A percentile compares a stretch with the other conserved stretches of the same genome.
Evolutionary conservation across 2,113 vertebrate genomes (phyloP).

Genomic region (Hoplias malabaricus): DNA sequence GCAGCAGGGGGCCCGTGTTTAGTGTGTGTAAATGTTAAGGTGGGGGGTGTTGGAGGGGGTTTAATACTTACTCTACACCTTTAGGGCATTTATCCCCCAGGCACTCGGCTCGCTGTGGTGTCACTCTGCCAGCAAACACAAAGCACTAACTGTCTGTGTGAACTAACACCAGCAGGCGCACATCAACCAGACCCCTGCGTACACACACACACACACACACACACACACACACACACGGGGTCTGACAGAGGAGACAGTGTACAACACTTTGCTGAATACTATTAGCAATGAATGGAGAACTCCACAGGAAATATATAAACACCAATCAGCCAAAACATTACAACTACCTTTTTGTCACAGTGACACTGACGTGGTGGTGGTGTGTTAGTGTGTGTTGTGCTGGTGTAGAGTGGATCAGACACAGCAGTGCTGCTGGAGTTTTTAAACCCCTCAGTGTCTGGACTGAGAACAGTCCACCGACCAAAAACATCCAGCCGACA

Average conservation of each 20-base stretch:
- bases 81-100: slow-evolving; percentile 52
- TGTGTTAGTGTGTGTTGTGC: too few species aligned
- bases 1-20: slow-evolving; percentile 12
- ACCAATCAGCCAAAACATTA: too few species aligned
- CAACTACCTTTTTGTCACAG: too few species aligned
- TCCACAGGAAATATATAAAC: too few species aligned
- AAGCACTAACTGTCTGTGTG: slow-evolving; percentile 26
- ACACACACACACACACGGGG: not conserved
- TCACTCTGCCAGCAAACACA: slow-evolving; percentile 40
- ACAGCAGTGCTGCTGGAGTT: too few species aligned
- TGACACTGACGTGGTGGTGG: too few species aligned
- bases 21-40: slow-evolving; percentile 38
- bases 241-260: not conserved
- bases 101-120: slow-evolving; percentile 38
- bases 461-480: too few species aligned
- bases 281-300: too few species aligned
- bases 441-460: too few species aligned
- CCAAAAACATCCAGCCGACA: too few species aligned
- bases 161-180: slow-evolving; percentile 36
- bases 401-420: too few species aligned
- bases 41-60: slow-evolving; percentile 9
- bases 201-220: not conserved
- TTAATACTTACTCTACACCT: slow-evolving; percentile 48
- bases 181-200: not conserved
- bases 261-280: not conserved